Evolutionary conservation across 1,140 invertebrate species (phyloP).

Genomic region (Bombus huntii): DNA sequence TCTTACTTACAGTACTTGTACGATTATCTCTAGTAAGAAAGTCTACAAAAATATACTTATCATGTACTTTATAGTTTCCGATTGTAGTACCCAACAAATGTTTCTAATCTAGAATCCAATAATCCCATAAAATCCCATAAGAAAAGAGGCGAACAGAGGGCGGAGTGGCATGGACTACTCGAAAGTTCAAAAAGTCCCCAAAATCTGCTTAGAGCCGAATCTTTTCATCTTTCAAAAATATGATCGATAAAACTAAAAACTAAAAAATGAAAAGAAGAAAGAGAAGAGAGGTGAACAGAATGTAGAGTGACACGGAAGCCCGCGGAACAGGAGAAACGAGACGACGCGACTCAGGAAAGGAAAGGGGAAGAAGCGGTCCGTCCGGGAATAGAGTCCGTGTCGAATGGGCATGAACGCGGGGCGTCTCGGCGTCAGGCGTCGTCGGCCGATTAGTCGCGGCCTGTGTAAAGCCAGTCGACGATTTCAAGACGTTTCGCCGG

Average conservation of each 20-base stretch:
- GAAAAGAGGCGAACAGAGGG: too few relatives aligned
- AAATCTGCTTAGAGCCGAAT: too few relatives aligned
- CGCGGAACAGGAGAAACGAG: background rate
- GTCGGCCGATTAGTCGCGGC: conserved; percentile 75
- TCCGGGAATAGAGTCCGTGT: conserved; percentile 75
- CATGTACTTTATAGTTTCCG: background rate
- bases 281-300: conserved; percentile 39
- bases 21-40: background rate
- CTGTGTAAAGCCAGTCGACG: conserved; percentile 50
- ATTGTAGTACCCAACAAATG: too few relatives aligned
- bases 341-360: background rate
- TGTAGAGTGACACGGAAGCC: conserved; percentile 25
- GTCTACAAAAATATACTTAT: background rate
- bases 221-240: too few relatives aligned
- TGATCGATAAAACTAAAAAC: background rate
- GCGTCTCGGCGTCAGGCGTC: conserved; percentile 74
- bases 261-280: background rate
- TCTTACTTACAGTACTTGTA: background rate
- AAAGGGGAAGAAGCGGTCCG: conserved; percentile 27
- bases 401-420: conserved; percentile 72
- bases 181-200: too few relatives aligned
- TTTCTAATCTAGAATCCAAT: too few relatives aligned
- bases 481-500: conserved; percentile 44
- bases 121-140: too few relatives aligned
- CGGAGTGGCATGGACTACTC: too few relatives aligned